phyloP scores from a whole-genome alignment of 2,113 vertebrate species.

The Ophthalmolycus amberensis region DNA sequence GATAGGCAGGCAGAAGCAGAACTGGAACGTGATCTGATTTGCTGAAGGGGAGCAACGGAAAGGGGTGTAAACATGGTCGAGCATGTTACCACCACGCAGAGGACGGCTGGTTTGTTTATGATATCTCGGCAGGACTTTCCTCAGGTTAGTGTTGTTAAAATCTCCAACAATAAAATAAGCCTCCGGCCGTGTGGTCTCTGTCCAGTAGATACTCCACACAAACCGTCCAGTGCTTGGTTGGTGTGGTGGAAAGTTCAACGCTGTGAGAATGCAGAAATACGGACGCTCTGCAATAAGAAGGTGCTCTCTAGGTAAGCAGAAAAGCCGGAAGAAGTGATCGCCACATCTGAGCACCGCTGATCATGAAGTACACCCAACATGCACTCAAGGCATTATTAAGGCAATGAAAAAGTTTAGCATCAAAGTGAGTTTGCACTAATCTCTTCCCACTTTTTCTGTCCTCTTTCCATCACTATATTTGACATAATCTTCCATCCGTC shows the following conservation, averaged over 20 bases:
- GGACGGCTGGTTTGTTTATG: neutral
- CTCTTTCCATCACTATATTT: conserved; percentile 39
- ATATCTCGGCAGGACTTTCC: neutral
- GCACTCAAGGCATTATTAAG: neutral
- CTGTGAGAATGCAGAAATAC: too few relatives aligned
- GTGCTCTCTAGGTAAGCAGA: too few relatives aligned
- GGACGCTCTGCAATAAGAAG: too few relatives aligned
- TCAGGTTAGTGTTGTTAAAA: too few relatives aligned
- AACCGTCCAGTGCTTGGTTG: too few relatives aligned
- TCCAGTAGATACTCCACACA: too few relatives aligned
- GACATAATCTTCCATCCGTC: conserved; percentile 46
- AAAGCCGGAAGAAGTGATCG: too few relatives aligned
- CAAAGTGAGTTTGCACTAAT: conserved; percentile 16
- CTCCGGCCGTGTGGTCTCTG: too few relatives aligned
- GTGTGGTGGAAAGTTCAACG: too few relatives aligned
- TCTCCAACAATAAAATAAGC: too few relatives aligned
- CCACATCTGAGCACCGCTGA: too few relatives aligned
- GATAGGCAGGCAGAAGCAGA: neutral
- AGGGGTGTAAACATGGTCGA: neutral
- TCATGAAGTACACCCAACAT: neutral
- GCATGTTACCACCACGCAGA: neutral
- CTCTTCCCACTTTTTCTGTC: neutral
- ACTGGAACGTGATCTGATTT: neutral
- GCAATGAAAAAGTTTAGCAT: neutral
- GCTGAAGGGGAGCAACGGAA: neutral